phyloP scores from a whole-genome alignment of 1,140 invertebrate genomes.

The Agraylea sexmaculata region DNA sequence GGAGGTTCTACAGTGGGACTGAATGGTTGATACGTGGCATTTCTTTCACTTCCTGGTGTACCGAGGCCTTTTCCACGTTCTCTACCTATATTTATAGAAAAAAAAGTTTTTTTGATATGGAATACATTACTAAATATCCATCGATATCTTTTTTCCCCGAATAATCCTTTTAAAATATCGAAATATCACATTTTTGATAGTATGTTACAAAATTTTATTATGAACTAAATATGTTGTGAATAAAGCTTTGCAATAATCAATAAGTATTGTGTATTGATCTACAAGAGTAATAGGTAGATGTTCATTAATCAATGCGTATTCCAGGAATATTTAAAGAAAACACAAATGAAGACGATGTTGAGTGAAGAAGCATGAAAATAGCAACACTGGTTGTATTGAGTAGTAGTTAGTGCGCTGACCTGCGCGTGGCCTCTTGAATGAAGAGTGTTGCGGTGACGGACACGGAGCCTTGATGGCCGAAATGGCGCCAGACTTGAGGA shows the following conservation, averaged over 20 bases:
- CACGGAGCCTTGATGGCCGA: slow-evolving; percentile 67
- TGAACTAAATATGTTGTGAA: no score
- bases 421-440: slow-evolving; percentile 66
- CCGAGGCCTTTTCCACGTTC: slow-evolving; percentile 67
- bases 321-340: no score
- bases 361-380: no score
- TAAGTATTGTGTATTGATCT: no score
- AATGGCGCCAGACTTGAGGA: slow-evolving; percentile 89
- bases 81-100: slow-evolving; percentile 30
- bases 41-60: slow-evolving; percentile 63
- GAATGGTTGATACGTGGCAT: slow-evolving; percentile 80
- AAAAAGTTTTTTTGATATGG: background rate
- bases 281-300: no score
- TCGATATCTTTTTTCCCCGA: background rate
- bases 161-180: no score
- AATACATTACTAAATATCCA: background rate
- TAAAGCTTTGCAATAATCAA: no score
- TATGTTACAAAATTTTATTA: no score
- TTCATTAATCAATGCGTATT: no score
- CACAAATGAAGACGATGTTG: no score
- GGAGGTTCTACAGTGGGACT: slow-evolving; percentile 58
- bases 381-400: slow-evolving; percentile 8
- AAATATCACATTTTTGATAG: no score
- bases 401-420: slow-evolving; percentile 22
- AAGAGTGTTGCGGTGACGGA: slow-evolving; percentile 66